Conservation (phyloP, 2,888 invertebrate species). For the Noctua pronuba region DNA sequence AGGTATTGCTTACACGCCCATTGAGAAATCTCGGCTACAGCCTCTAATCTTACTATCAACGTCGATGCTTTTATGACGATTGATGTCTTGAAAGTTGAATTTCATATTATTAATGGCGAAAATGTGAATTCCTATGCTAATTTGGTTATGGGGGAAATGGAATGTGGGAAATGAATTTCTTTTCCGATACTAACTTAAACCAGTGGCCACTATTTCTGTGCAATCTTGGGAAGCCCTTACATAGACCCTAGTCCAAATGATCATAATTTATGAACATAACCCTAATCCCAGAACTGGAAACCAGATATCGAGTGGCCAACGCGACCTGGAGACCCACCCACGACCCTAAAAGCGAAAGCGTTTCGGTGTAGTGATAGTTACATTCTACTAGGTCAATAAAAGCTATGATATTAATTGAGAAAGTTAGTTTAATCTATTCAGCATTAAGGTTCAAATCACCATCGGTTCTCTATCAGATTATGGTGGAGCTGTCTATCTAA, state of each 20-base stretch:
- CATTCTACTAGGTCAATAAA: constrained; percentile 23
- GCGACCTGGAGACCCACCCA: not conserved
- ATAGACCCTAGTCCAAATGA: not conserved
- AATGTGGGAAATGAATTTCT: constrained; percentile 55
- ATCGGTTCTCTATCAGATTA: not conserved
- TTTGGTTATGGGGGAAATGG: constrained; percentile 39
- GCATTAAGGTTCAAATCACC: constrained; percentile 10
- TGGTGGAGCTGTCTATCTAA: not conserved
- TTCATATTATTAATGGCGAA: constrained; percentile 52
- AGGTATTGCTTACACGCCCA: constrained; percentile 62
- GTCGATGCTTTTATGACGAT: constrained; percentile 57
- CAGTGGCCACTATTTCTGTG: not conserved
- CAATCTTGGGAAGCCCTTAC: not conserved
- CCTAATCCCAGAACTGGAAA: not conserved
- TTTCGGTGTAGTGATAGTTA: constrained; percentile 11
- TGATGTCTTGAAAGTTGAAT: constrained; percentile 56
- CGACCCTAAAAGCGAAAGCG: constrained; percentile 30
- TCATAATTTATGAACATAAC: not conserved
- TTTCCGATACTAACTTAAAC: not conserved
- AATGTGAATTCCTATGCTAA: constrained; percentile 55
- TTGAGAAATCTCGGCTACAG: constrained; percentile 61
- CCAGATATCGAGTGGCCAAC: not conserved
- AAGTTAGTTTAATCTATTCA: constrained; percentile 19
- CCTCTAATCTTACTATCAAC: constrained; percentile 38
- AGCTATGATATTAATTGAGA: constrained; percentile 3